A percentile compares a stretch with the other conserved stretches of the same genome.
phyloP scores from a whole-genome alignment of 2,797 vertebrate species.

The Neoniphon sammara region DNA sequence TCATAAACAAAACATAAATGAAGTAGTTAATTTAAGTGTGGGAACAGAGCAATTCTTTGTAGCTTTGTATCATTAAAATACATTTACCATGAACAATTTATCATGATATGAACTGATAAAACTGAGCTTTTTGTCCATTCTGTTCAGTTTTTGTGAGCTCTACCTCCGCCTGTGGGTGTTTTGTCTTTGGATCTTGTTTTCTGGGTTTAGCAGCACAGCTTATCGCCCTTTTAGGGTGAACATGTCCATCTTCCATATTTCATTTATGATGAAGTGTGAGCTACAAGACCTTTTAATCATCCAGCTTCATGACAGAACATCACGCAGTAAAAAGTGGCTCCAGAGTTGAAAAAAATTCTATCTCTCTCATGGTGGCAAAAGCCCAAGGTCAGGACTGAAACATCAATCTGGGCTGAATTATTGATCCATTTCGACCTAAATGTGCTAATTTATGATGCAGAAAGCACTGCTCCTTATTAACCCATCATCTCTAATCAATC shows the following conservation, averaged over 20 bases:
- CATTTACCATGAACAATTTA: not conserved
- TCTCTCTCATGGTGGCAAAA: not conserved
- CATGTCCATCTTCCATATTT: too few relatives aligned
- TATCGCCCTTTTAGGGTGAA: too few relatives aligned
- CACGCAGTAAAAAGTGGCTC: not conserved
- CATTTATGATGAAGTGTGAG: not conserved
- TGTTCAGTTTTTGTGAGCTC: too few relatives aligned
- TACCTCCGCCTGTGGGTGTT: too few relatives aligned
- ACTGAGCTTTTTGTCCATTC: not conserved
- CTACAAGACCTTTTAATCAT: too few relatives aligned
- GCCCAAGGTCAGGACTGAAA: slow-evolving; percentile 12
- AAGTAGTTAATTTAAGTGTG: slow-evolving; percentile 10
- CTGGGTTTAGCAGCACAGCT: too few relatives aligned
- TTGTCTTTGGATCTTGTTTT: too few relatives aligned
- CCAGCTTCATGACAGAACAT: too few relatives aligned
- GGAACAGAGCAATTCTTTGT: not conserved
- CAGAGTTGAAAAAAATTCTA: not conserved
- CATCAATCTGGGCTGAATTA: slow-evolving; percentile 29
- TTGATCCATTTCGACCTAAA: slow-evolving; percentile 17
- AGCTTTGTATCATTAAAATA: not conserved
- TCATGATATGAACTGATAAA: too few relatives aligned
- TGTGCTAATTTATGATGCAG: slow-evolving; percentile 17
- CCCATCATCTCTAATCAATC: slow-evolving; percentile 38
- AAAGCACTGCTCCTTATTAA: slow-evolving; percentile 27
- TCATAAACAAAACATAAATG: not conserved